phyloP scores from a whole-genome alignment of 2,888 invertebrate genomes.

The Sarcophaga rosellei region DNA sequence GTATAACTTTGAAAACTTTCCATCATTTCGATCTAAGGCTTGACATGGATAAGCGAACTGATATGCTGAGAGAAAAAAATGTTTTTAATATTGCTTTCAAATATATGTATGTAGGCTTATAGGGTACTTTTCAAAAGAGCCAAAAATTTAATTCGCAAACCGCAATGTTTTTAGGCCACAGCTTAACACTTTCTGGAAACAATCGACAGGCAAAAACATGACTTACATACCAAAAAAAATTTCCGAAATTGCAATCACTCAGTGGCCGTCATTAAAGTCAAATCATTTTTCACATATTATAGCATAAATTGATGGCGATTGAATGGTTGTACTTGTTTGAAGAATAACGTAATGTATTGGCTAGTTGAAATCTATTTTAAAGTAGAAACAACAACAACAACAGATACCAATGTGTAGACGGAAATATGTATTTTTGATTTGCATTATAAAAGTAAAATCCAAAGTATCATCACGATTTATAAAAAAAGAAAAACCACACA shows the following conservation, averaged over 20 bases:
- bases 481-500: constrained; percentile 17
- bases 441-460: constrained; percentile 19
- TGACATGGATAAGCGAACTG: too few relatives aligned
- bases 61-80: too few relatives aligned
- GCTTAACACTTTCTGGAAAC: constrained; percentile 12
- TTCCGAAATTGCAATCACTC: constrained; percentile 71
- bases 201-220: constrained; percentile 42
- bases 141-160: constrained; percentile 10
- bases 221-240: constrained; percentile 35
- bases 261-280: constrained; percentile 80
- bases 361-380: constrained; percentile 58
- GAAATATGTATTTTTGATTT: constrained; percentile 24
- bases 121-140: constrained; percentile 5
- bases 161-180: constrained; percentile 56
- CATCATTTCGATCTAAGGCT: too few relatives aligned
- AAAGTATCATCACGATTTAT: constrained; percentile 66
- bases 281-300: constrained; percentile 79
- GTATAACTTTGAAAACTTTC: too few relatives aligned
- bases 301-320: constrained; percentile 42
- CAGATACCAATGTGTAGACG: neutral
- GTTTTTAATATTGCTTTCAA: too few relatives aligned
- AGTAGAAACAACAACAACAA: constrained; percentile 37
- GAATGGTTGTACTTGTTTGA: constrained; percentile 6
- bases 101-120: neutral
- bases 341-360: constrained; percentile 28